Evolutionary conservation across 2,797 vertebrate species (phyloP).

Genomic region (Myripristis murdjan): DNA sequence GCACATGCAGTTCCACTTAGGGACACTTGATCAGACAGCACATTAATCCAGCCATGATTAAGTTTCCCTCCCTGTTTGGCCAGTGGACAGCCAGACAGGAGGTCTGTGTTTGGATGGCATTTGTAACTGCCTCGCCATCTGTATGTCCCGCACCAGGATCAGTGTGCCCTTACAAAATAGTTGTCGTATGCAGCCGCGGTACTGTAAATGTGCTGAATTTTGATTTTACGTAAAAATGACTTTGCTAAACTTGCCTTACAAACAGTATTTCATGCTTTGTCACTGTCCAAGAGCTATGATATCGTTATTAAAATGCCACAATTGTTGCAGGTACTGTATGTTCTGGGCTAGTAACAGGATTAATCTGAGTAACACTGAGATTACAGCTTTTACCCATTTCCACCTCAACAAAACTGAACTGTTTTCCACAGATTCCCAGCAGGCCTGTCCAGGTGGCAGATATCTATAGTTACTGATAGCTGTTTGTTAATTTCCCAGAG

Average conservation of each 20-base stretch:
- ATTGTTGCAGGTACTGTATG: background rate
- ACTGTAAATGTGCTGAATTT: slow-evolving; percentile 8
- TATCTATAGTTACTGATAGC: background rate
- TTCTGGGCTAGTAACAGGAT: background rate
- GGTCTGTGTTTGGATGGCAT: slow-evolving; percentile 37
- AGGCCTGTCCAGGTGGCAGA: background rate
- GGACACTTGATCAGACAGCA: slow-evolving; percentile 22
- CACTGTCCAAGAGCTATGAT: background rate
- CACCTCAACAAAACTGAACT: background rate
- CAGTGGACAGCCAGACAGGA: slow-evolving; percentile 26
- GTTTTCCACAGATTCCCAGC: background rate
- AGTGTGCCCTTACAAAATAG: slow-evolving; percentile 3
- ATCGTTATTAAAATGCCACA: background rate
- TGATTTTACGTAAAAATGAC: background rate
- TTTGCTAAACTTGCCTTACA: slow-evolving; percentile 14
- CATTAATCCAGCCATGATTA: slow-evolving; percentile 51
- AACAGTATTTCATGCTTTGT: slow-evolving; percentile 2
- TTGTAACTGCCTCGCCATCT: slow-evolving; percentile 36
- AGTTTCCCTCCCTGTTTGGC: slow-evolving; percentile 42
- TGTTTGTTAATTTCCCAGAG: background rate
- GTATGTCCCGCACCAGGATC: slow-evolving; percentile 32
- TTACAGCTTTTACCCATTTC: background rate
- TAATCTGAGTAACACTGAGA: background rate
- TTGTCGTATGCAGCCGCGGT: background rate
- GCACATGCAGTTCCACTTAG: slow-evolving; percentile 10